Evolutionary conservation across 2,888 invertebrate genomes (phyloP).

Genomic region (Sarcophaga variegata): DNA sequence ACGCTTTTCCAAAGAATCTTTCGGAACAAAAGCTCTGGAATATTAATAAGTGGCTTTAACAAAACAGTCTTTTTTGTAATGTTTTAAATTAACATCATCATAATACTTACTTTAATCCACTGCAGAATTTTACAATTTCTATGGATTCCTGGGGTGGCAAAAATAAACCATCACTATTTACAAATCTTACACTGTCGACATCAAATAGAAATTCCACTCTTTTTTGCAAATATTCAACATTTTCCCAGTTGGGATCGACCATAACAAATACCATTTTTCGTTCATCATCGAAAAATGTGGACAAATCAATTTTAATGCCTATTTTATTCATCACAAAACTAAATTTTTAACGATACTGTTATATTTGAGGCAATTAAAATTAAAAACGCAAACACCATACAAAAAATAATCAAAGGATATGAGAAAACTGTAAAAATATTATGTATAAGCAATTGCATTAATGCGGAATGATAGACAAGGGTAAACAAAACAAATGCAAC

Average conservation of each 20-base stretch:
- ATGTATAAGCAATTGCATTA: too few species aligned
- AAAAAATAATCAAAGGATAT: too few species aligned
- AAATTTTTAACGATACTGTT: background rate
- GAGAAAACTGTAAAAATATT: too few species aligned
- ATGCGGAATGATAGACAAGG: too few species aligned
- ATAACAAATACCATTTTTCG: slow-evolving; percentile 70
- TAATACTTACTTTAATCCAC: slow-evolving; percentile 63
- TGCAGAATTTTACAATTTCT: slow-evolving; percentile 67
- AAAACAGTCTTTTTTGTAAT: background rate
- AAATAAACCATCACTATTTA: slow-evolving; percentile 69
- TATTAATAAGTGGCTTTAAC: background rate
- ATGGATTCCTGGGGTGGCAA: slow-evolving; percentile 72
- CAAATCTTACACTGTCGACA: slow-evolving; percentile 69
- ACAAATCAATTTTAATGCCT: slow-evolving; percentile 73
- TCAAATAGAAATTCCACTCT: slow-evolving; percentile 71
- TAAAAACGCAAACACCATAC: too few species aligned
- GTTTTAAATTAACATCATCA: background rate
- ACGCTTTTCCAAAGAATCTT: slow-evolving; percentile 51
- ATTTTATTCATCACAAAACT: slow-evolving; percentile 69
- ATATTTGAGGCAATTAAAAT: too few species aligned
- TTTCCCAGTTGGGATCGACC: slow-evolving; percentile 71
- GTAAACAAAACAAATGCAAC: too few species aligned
- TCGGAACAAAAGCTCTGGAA: slow-evolving; percentile 66
- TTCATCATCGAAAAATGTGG: slow-evolving; percentile 72
- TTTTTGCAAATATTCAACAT: slow-evolving; percentile 67